Evolutionary conservation across 2,113 vertebrate species (phyloP), one percentile per base, ranked within the genome.

Genomic region (Orientallactaga bullata): DNA sequence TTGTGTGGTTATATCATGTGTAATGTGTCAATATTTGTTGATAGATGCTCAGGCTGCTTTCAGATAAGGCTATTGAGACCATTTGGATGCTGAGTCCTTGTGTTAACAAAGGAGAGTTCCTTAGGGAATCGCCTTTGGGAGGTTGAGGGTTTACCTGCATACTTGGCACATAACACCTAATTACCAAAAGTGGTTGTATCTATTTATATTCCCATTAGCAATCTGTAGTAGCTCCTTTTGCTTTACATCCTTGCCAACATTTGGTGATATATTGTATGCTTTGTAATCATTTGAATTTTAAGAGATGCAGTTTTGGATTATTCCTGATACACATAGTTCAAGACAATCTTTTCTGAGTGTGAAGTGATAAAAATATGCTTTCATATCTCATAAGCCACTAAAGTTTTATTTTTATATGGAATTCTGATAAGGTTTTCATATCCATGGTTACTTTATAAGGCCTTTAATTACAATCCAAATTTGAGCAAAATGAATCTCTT

Each of bases 261-360:
- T 80, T 73, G 20, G 10, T 71, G 28, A 39, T 69, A 24, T 4
- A 20, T 87, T 81, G 89, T 91, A 28, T 87, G 32, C 85, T 81
- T 94, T 81, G 18, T 71, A 85, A 6, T 74, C 39, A 72, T 92
- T 88, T 89, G 80, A 85, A 66, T 80, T 91, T 80, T 58, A 60
- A 82, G 85, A 55, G 17, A 37, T 35, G 2, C 7, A 28, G 26
- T 39, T 78, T 51, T 88, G 0, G 42, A 12, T 30, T 83, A 17
- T 74, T 84, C n/a, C 76, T 88, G 17, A 16, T 47, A 21, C 30
- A 35, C 20, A 23, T 77, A 68, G 11, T 13, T 86, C 83, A 86
- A 51, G 39, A 83, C 89, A 47, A 42, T 37, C 3, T 72, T 74
- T 39, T 68, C 30, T 8, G 73, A 12, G 66, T 92, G 32, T 63